A percentile compares a stretch with the other conserved stretches of the same genome.
Evolutionary conservation across 2,797 vertebrate genomes (phyloP).

Genomic region (Sebastes melanostomus): DNA sequence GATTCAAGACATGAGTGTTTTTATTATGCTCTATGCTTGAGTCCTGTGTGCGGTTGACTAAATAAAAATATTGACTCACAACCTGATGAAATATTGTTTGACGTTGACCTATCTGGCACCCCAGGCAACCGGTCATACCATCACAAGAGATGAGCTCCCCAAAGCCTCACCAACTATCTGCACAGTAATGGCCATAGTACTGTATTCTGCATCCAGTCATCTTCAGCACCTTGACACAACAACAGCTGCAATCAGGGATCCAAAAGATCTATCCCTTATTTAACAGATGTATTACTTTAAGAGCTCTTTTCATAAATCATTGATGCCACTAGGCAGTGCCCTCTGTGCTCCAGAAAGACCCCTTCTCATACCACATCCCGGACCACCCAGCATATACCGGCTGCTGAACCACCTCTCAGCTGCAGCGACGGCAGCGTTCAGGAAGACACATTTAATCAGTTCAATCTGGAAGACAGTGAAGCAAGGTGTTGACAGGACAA

Average conservation of each 20-base stretch:
- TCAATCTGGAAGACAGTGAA: neutral
- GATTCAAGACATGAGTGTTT: neutral
- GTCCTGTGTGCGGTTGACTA: neutral
- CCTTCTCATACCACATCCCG: neutral
- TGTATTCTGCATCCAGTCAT: neutral
- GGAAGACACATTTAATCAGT: conserved; percentile 19
- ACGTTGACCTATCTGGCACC: neutral
- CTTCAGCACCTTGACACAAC: neutral
- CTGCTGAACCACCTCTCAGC: neutral
- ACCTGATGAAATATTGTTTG: neutral
- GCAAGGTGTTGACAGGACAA: neutral
- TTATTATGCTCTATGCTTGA: neutral
- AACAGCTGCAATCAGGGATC: neutral
- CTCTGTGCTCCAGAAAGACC: neutral
- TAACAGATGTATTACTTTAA: neutral
- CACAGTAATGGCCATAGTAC: neutral
- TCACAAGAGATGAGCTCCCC: neutral
- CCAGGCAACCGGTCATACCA: neutral
- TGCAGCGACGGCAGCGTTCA: neutral
- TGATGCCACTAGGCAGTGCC: neutral
- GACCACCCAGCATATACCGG: neutral
- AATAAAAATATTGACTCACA: neutral
- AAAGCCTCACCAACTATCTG: neutral
- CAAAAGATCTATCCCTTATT: neutral
- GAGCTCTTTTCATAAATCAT: neutral